Percentiles rank a stretch among this genome's conserved stretches.
phyloP scores from a whole-genome alignment of 2,113 vertebrate genomes.

The Psephotus haematonotus region DNA sequence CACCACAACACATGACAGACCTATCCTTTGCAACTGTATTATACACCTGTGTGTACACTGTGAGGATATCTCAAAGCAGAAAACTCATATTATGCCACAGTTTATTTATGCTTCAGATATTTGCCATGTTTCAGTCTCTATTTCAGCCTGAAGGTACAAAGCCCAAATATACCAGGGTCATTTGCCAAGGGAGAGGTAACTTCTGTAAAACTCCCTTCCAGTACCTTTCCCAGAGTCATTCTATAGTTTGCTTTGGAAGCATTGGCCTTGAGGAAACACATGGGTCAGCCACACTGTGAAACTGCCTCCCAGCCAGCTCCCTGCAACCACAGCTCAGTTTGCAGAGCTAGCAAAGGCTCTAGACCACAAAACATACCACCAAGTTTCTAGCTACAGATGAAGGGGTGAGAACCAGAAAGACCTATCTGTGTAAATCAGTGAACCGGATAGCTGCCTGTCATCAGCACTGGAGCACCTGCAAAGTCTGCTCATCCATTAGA shows the following conservation, averaged over 20 bases:
- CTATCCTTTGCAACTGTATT: not conserved
- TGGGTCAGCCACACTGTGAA: not conserved
- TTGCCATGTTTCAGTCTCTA: not conserved
- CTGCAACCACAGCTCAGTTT: not conserved
- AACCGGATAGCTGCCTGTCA: not conserved
- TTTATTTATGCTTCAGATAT: not conserved
- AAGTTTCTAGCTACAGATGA: not conserved
- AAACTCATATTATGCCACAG: not conserved
- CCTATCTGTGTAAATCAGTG: not conserved
- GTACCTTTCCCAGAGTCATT: not conserved
- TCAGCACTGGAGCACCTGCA: not conserved
- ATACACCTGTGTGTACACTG: accelerated
- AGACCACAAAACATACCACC: not conserved
- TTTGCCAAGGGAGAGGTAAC: not conserved
- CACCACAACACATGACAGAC: not conserved
- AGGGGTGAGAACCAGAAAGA: not conserved
- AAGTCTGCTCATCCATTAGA: not conserved
- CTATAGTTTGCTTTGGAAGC: not conserved
- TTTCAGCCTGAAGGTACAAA: not conserved
- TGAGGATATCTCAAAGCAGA: not conserved
- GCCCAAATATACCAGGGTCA: not conserved
- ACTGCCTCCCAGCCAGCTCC: not conserved
- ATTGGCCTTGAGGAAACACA: not conserved
- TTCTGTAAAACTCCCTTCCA: not conserved
- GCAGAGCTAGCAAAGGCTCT: not conserved